phyloP scores from a whole-genome alignment of 1,140 invertebrate species.

The Zaprionus lachaisei region DNA sequence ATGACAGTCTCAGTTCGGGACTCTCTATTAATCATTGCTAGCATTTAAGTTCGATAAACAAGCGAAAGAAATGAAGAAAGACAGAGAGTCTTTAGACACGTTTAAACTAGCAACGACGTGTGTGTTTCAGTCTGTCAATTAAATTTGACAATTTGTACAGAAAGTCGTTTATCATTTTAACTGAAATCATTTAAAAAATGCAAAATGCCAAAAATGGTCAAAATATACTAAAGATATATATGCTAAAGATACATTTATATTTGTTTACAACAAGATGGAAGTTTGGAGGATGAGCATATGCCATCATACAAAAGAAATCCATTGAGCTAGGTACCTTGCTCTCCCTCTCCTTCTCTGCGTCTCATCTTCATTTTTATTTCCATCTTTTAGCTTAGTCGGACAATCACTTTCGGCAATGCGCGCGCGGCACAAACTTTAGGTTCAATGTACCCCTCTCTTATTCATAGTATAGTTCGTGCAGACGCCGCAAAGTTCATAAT shows the following conservation, averaged over 20 bases:
- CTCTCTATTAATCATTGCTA: constrained; percentile 43
- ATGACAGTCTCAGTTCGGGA: not conserved
- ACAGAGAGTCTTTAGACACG: constrained; percentile 13
- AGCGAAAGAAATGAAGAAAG: not conserved
- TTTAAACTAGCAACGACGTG: constrained; percentile 3
- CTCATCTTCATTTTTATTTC: constrained; percentile 27
- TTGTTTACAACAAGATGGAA: constrained; percentile 2
- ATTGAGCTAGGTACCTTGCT: constrained; percentile 38
- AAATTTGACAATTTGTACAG: constrained; percentile 37
- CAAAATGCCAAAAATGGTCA: constrained; percentile 29
- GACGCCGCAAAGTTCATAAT: constrained; percentile 50
- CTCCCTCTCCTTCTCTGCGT: constrained; percentile 6
- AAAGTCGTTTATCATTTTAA: constrained; percentile 46
- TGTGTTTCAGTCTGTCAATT: constrained; percentile 34
- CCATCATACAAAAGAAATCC: constrained; percentile 53
- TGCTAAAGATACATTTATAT: constrained; percentile 1
- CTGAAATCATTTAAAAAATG: constrained; percentile 11
- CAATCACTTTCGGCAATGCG: constrained; percentile 68
- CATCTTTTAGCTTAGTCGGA: constrained; percentile 36
- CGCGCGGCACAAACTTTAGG: constrained; percentile 27
- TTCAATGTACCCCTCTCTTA: constrained; percentile 59
- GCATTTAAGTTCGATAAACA: constrained; percentile 20
- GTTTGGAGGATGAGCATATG: constrained; percentile 27
- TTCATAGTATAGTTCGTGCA: constrained; percentile 54
- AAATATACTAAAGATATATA: constrained; percentile 16